Base-by-base conservation (phyloP, 2,888 invertebrate species). In the Archaeoteleia sp. region DNA sequence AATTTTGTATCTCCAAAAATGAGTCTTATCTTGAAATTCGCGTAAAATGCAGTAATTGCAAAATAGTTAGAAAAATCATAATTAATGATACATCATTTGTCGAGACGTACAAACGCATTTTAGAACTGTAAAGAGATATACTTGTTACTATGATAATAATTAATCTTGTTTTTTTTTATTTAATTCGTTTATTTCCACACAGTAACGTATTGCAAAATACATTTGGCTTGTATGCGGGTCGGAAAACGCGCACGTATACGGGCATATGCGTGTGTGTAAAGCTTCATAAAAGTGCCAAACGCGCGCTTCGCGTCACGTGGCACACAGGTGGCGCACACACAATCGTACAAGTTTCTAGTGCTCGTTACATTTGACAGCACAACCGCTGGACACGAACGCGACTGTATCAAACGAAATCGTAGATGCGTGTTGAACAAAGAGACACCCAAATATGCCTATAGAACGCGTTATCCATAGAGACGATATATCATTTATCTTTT, bases 281-380 rank as follows among this genome's bases (percentile, higher is more conserved):
- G 55, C 57, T 65, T 57, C 17, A 67, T 67, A 55, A 61, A 67
- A 67, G 55, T 67, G 49, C 45, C 39, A 51, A 49, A 49, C 45
- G 60, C 40, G 67, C 49, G 49, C 60, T 53, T 43, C 39, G 60
- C 55, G 67, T 67, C 67, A 67, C 67, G 67, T 67, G 67, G 60
- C 29, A 42, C 67, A 48, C 67, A 58, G 61, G 49, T 67, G 67
- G 67, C 55, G 61, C 57, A 61, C 40, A 37, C 27, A 60, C 54
- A 13, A 42, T 51, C 35, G 46, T 27, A 43, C 37, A 34, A 55
- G 43, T 58, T 53, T 30, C 48, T 13, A 40, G 55, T 63, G 63
- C 39, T 58, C 58, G 53, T 55, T 63, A 43, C 54, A 55, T 42
- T 55, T 49, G 62, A 30, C 42, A 53, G 34, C 48, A 48, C 25